These are phyloP conservation scores for Epizoanthus fatuus DNA, from an alignment of 92 coral and sea anemone species.

Conservation along the genomic window DNA sequence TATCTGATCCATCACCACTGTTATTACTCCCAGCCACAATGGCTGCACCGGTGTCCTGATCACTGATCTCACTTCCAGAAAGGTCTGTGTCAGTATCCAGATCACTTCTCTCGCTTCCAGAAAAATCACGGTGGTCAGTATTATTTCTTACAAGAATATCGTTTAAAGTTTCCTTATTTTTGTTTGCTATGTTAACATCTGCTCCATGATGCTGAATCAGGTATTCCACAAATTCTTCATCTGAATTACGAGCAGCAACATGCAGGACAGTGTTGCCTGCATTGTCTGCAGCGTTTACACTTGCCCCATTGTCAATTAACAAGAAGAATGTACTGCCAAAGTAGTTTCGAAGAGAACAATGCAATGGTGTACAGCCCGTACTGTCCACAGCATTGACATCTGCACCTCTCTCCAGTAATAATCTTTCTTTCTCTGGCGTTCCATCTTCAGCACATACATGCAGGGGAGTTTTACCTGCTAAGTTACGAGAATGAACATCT, in stretches of 20 bases:
- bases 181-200: neutral
- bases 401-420: too few relatives aligned
- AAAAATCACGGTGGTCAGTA: neutral
- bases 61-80: too few relatives aligned
- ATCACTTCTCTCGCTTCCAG: too few relatives aligned
- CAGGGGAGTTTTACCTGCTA: neutral
- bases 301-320: neutral
- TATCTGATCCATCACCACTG: too few relatives aligned
- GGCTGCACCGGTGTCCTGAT: too few relatives aligned
- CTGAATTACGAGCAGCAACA: neutral
- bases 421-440: neutral
- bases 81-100: too few relatives aligned
- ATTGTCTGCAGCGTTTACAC: neutral
- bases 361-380: neutral
- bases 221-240: neutral
- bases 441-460: neutral
- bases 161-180: neutral
- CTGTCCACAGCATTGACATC: neutral
- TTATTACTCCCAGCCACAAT: too few relatives aligned
- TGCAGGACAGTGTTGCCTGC: neutral
- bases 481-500: conserved; percentile 1
- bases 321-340: neutral
- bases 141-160: neutral
- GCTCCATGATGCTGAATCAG: neutral
- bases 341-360: neutral